phyloP scores from a whole-genome alignment of 2,113 vertebrate species.

The Dipodomys ordii region DNA sequence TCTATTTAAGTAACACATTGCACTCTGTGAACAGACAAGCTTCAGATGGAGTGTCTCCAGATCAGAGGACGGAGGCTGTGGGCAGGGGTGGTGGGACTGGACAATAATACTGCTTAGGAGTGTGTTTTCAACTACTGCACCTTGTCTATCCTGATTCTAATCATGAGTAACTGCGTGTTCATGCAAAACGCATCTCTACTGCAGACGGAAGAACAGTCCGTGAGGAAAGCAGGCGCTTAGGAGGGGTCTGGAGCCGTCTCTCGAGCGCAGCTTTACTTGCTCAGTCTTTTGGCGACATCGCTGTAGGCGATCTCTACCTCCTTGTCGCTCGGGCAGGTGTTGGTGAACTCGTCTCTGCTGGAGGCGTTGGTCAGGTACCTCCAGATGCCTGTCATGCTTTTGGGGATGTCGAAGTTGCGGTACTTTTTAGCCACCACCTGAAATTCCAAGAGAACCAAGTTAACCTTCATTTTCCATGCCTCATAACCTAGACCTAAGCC shows the following conservation, averaged over 20 bases:
- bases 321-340: conserved; percentile 97
- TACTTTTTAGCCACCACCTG: conserved; percentile 99
- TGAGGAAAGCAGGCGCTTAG: conserved; percentile 79
- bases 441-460: conserved; percentile 55
- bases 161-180: conserved; percentile 84
- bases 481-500: background rate
- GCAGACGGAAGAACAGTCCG: conserved; percentile 85
- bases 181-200: conserved; percentile 86
- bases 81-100: background rate
- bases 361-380: conserved; percentile 97
- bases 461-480: background rate
- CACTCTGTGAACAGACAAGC: background rate
- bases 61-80: background rate
- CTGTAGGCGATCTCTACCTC: conserved; percentile 98
- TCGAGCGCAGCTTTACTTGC: conserved; percentile 89
- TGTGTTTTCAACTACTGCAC: conserved; percentile 81
- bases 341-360: conserved; percentile 97
- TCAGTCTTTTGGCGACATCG: conserved; percentile 98
- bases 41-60: background rate
- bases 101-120: conserved; percentile 79
- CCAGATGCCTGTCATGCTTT: conserved; percentile 96
- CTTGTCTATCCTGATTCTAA: conserved; percentile 84
- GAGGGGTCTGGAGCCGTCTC: conserved; percentile 51
- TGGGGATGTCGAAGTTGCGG: conserved; percentile 96
- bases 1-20: background rate